phyloP scores from a whole-genome alignment of 1,140 invertebrate genomes.

The Meloidogyne exigua region DNA sequence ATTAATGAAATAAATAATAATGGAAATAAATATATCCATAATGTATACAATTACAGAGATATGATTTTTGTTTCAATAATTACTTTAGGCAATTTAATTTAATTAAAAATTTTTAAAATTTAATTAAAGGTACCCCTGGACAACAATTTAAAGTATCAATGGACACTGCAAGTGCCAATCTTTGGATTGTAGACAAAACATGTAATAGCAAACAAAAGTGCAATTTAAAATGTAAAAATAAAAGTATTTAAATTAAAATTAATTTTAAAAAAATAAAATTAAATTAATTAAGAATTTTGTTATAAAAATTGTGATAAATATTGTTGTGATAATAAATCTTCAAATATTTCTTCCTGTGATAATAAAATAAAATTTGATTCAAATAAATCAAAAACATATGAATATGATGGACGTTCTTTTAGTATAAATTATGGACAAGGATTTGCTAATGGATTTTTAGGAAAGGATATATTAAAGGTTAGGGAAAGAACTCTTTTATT shows the following conservation, averaged over 20 bases:
- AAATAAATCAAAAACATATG: conserved; percentile 2
- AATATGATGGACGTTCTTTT: conserved; percentile 3
- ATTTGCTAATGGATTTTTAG: conserved; percentile 22
- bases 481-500: neutral
- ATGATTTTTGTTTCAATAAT: neutral
- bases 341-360: conserved; percentile 18
- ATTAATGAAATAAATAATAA: neutral
- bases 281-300: conserved; percentile 9
- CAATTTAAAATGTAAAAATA: conserved; percentile 9
- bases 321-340: conserved; percentile 19
- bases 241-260: conserved; percentile 10
- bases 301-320: conserved; percentile 17
- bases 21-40: neutral
- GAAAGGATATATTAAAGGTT: conserved; percentile 15
- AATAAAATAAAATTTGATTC: conserved; percentile 16
- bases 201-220: conserved; percentile 18
- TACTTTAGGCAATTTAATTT: neutral
- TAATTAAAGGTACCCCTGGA: conserved; percentile 28
- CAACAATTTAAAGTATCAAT: conserved; percentile 29
- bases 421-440: conserved; percentile 22
- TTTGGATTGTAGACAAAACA: conserved; percentile 29
- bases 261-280: neutral
- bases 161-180: conserved; percentile 36
- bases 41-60: neutral
- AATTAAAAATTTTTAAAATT: neutral